Conservation (phyloP, 2,888 invertebrate genomes). For the Monopis laevigella region DNA sequence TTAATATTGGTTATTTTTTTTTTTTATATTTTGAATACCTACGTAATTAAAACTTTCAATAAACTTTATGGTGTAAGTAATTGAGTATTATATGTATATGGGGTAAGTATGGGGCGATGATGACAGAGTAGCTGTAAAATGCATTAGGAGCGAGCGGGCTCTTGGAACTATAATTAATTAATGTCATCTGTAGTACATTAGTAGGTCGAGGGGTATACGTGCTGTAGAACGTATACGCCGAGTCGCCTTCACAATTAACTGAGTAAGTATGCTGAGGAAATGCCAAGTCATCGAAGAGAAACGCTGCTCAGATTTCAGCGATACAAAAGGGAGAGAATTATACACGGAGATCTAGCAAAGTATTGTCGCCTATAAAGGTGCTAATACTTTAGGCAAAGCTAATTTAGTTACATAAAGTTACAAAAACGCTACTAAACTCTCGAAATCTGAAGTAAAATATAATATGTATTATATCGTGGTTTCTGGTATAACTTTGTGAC, state of each 20-base stretch:
- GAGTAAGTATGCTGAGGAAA: conserved; percentile 32
- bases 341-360: not conserved
- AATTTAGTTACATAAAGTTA: not conserved
- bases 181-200: conserved; percentile 12
- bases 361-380: not conserved
- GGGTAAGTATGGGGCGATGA: no score
- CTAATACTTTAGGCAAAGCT: not conserved
- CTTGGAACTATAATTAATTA: conserved; percentile 3
- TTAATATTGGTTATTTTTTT: no score
- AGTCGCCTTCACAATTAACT: conserved; percentile 47
- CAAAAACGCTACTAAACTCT: not conserved
- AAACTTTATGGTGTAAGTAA: no score
- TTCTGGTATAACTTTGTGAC: not conserved
- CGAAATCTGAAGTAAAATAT: not conserved
- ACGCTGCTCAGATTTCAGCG: conserved; percentile 44
- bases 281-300: conserved; percentile 58
- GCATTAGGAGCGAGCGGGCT: no score
- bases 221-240: conserved; percentile 10
- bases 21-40: no score
- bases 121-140: no score
- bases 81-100: no score
- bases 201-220: not conserved
- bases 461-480: not conserved
- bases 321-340: conserved; percentile 38
- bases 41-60: no score